Conservation (phyloP, 2,888 invertebrate species). For the Plagodis pulveraria region DNA sequence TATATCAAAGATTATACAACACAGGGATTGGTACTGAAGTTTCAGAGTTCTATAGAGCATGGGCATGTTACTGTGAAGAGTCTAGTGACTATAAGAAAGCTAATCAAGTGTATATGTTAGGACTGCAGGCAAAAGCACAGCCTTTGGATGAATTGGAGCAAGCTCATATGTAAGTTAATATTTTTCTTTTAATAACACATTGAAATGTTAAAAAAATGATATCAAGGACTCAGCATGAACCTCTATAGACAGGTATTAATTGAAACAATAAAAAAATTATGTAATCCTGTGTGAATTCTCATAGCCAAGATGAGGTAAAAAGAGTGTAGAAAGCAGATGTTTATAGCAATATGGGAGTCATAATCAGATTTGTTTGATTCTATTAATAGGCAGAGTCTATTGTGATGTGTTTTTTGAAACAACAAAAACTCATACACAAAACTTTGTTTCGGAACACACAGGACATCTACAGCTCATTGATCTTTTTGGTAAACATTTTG, state of each 20-base stretch:
- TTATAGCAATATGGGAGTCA: no score
- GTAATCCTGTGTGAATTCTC: no score
- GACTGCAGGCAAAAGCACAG: constrained; percentile 90
- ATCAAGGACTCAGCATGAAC: constrained; percentile 21
- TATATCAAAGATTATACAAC: constrained; percentile 92
- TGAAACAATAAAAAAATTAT: no score
- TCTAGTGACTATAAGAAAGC: constrained; percentile 93
- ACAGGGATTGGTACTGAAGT: constrained; percentile 93
- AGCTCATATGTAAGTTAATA: constrained; percentile 87
- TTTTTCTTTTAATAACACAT: neutral
- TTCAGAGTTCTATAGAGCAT: constrained; percentile 94
- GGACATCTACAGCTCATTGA: no score
- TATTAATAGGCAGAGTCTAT: no score
- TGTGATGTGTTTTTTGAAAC: no score
- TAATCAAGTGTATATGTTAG: constrained; percentile 91
- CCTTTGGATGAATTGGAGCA: constrained; percentile 91
- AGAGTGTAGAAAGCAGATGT: no score
- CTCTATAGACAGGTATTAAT: neutral
- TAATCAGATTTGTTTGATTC: no score
- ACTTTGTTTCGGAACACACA: no score
- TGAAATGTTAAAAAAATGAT: neutral
- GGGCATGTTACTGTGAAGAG: constrained; percentile 95
- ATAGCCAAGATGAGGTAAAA: no score
- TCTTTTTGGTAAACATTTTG: no score
- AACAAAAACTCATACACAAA: no score